Evolutionary conservation across 2,113 vertebrate species (phyloP).

Genomic region (Leucosticte australis): DNA sequence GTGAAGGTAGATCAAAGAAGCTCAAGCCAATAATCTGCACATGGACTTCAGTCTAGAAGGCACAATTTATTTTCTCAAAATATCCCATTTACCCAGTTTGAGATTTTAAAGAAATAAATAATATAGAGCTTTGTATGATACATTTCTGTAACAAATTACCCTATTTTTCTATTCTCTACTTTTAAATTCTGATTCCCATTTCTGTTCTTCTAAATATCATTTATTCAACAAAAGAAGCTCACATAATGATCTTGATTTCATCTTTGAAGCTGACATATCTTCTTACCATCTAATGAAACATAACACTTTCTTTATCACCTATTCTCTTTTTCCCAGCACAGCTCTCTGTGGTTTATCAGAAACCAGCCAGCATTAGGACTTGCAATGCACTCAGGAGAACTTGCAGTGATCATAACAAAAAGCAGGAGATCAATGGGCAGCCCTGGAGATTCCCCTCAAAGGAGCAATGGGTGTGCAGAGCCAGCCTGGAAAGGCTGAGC

Average conservation of each 20-base stretch:
- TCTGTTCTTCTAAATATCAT: conserved; percentile 38
- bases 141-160: neutral
- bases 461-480: neutral
- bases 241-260: conserved; percentile 28
- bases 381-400: neutral
- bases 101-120: neutral
- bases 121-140: neutral
- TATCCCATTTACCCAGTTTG: neutral
- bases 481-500: neutral
- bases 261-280: conserved; percentile 40
- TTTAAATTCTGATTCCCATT: neutral
- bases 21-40: neutral
- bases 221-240: conserved; percentile 59
- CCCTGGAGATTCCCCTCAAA: neutral
- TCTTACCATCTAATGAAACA: conserved; percentile 9
- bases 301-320: conserved; percentile 48
- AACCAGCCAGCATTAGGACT: neutral
- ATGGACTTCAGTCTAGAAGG: neutral
- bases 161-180: neutral
- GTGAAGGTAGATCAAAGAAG: neutral
- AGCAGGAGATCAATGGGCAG: conserved; percentile 11
- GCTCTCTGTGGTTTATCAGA: neutral
- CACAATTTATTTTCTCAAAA: neutral
- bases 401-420: neutral
- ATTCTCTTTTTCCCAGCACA: conserved; percentile 26